Percentiles rank a stretch among this genome's conserved stretches.
Evolutionary conservation across 1,140 invertebrate genomes (phyloP).

Genomic region (Ceratoteleas bidentatus): DNA sequence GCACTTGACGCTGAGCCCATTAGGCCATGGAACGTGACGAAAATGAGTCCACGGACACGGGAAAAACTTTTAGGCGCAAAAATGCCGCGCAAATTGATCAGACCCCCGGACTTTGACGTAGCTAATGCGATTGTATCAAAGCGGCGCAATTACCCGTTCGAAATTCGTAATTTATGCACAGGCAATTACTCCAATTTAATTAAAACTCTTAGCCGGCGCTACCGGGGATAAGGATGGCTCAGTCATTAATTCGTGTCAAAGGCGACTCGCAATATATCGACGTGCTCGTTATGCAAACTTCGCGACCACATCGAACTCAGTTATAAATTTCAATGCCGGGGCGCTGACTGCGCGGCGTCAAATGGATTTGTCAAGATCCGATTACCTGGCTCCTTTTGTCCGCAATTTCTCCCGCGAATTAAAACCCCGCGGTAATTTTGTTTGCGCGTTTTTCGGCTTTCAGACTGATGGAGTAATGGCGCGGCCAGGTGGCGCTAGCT

Average conservation of each 20-base stretch:
- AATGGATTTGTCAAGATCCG: conserved; percentile 10
- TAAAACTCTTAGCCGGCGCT: conserved; percentile 66
- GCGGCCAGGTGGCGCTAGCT: too few relatives aligned
- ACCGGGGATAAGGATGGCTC: conserved; percentile 21
- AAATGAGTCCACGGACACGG: conserved; percentile 22
- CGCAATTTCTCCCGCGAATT: conserved; percentile 9
- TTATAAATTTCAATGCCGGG: conserved; percentile 68
- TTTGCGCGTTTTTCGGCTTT: neutral
- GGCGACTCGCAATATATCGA: conserved; percentile 63
- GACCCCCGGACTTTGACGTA: conserved; percentile 41
- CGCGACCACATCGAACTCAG: conserved; percentile 64
- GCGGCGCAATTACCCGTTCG: conserved; percentile 50
- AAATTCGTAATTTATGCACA: conserved; percentile 60
- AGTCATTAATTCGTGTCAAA: conserved; percentile 70
- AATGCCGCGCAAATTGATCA: too few relatives aligned
- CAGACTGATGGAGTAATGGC: too few relatives aligned
- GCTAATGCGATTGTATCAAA: conserved; percentile 61
- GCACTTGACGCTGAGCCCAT: conserved; percentile 28
- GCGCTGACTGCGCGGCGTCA: conserved; percentile 28
- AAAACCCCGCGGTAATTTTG: conserved; percentile 9
- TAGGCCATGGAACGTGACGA: conserved; percentile 37
- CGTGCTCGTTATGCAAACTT: conserved; percentile 66
- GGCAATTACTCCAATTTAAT: conserved; percentile 73
- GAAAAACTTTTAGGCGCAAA: conserved; percentile 28
- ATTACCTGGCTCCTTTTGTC: conserved; percentile 9